A percentile compares a stretch with the other conserved stretches of the same genome.
phyloP scores from a whole-genome alignment of 2,797 vertebrate genomes.

The Mastacembelus armatus region DNA sequence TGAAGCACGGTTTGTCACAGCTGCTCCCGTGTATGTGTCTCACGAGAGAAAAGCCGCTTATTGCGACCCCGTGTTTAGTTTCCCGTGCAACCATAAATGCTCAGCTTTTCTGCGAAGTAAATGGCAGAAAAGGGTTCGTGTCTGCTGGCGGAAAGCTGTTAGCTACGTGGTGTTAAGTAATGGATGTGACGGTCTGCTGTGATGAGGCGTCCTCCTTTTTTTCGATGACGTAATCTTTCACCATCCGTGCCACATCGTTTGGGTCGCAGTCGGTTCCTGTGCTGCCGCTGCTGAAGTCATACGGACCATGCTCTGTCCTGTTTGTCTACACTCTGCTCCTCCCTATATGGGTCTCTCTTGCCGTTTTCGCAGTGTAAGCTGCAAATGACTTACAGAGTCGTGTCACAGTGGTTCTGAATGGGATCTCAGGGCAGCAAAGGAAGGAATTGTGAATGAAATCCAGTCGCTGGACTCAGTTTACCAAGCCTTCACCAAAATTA shows the following conservation, averaged over 20 bases:
- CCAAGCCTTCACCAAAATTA: not conserved
- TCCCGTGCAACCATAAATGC: slow-evolving; percentile 2
- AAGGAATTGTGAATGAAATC: slow-evolving; percentile 44
- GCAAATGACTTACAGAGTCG: slow-evolving; percentile 5
- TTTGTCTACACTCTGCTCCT: slow-evolving; percentile 27
- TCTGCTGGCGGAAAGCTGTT: slow-evolving; percentile 8
- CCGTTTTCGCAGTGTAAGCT: not conserved
- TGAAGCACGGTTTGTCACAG: not conserved
- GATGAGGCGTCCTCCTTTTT: slow-evolving; percentile 73
- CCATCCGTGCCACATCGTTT: slow-evolving; percentile 79
- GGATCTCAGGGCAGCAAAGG: not conserved
- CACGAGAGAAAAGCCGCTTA: slow-evolving; percentile 44
- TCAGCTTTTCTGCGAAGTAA: not conserved
- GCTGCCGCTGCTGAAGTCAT: slow-evolving; percentile 63
- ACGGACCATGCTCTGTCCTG: slow-evolving; percentile 58
- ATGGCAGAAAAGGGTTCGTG: not conserved
- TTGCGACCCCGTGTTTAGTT: not conserved
- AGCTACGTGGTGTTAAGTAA: slow-evolving; percentile 36
- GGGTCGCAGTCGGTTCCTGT: slow-evolving; percentile 74
- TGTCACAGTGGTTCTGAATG: slow-evolving; percentile 12
- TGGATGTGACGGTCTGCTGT: slow-evolving; percentile 56
- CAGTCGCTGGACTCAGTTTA: slow-evolving; percentile 2
- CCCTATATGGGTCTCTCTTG: not conserved
- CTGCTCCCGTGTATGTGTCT: slow-evolving; percentile 37
- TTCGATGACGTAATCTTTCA: slow-evolving; percentile 81